Base-by-base conservation (phyloP, 2,113 vertebrate species). In the Labeo rohita region DNA sequence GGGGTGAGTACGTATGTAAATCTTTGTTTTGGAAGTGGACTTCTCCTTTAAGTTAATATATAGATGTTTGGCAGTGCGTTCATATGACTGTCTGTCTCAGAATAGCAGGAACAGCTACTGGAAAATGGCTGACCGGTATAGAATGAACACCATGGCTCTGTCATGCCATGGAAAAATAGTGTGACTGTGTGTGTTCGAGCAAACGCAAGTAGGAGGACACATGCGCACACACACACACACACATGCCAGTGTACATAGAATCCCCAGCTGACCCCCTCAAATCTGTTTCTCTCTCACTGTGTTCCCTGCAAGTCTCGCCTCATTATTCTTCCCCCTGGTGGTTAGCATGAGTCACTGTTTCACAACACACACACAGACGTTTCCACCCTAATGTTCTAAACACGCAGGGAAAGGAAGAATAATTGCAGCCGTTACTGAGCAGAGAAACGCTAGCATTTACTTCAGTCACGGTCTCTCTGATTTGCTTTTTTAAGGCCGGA, bases 271-370 rank as follows among this genome's bases (percentile, higher is more conserved):
- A 89, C 91, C 91, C 18, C 11, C 39, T 72, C 77, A 83, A 84
- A 73, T 45, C 34, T 7, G 82, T 59, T 52, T 75, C 73, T 87
- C 68, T 85, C 76, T 84, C 68, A 81, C 52, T 78, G 52, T 43
- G 49, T 75, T 84, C 72, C 85, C 85, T 85, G 80, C 89, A 90
- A 88, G 80, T 88, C 86, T 91, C 90, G 88, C 91, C 90, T 89
- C 92, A 92, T 94, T 93, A 89, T 91, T 85, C 86, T 87, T 92
- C 90, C 89, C 91, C 88, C 92, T 89, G 88, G 91, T 93, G 92
- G 91, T 85, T 76, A 84, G 89, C 86, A 90, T 86, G 91, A 92
- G 90, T 93, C 91, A 90, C 85, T 86, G 90, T 91, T 73, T 84
- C 87, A 80, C 78, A 61, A 85, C 49, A 80, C 84, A 86, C 45